Conservation (phyloP, 2,797 vertebrate species). For the Mionectes olivaceus region DNA sequence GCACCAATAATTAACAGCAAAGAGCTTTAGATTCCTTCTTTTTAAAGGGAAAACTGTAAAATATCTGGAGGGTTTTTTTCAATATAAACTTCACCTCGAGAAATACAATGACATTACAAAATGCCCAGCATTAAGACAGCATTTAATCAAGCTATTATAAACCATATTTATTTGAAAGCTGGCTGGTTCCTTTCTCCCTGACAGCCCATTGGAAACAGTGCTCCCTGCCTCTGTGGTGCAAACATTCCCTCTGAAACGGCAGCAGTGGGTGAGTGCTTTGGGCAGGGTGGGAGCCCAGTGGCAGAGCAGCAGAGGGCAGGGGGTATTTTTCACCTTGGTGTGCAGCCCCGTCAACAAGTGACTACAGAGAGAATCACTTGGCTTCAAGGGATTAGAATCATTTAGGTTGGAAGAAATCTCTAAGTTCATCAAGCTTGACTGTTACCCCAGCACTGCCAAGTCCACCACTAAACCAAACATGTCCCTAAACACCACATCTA, state of each 20-base stretch:
- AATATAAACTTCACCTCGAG: background rate
- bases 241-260: rapidly evolving
- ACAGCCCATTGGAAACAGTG: background rate
- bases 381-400: background rate
- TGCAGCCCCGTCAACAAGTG: background rate
- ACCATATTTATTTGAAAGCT: background rate
- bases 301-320: too few relatives aligned
- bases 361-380: background rate
- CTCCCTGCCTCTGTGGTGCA: background rate
- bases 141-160: background rate
- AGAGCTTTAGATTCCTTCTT: background rate
- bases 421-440: background rate
- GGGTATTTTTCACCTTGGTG: background rate
- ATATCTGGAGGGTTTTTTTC: background rate
- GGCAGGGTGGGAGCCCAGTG: background rate
- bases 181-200: background rate
- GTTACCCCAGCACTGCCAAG: background rate
- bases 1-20: background rate
- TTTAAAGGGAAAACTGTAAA: background rate
- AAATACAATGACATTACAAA: background rate
- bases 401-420: background rate
- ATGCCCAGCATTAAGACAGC: background rate
- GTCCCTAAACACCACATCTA: background rate
- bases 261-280: background rate
- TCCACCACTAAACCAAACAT: background rate